These are phyloP conservation scores for Spisula solida DNA, from an alignment of 2,888 invertebrate species.

Conservation along the genomic window DNA sequence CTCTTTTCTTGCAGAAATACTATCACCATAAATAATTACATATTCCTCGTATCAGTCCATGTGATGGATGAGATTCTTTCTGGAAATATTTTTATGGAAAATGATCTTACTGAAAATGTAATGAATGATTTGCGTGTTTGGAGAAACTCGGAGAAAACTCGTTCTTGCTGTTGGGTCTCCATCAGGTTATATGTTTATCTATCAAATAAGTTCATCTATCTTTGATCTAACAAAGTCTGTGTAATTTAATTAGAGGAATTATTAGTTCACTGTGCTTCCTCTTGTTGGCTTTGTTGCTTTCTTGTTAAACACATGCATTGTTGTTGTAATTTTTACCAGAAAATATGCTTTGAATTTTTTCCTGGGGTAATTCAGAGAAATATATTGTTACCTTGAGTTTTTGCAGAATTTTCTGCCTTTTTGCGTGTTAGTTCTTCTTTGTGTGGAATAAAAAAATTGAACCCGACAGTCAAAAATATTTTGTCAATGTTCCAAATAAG, in stretches of 20 bases:
- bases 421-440: not conserved
- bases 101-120: not conserved
- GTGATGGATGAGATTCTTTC: not conserved
- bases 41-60: not conserved
- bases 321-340: not conserved
- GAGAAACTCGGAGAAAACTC: no score
- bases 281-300: not conserved
- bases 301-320: not conserved
- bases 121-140: not conserved
- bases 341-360: not conserved
- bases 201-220: not conserved
- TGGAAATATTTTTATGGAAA: slow-evolving; percentile 1
- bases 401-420: not conserved
- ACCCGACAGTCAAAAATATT: no score
- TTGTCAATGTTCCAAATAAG: no score
- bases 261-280: not conserved
- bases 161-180: not conserved
- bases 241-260: not conserved
- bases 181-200: not conserved
- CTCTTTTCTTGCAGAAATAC: not conserved
- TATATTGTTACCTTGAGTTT: not conserved
- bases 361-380: not conserved
- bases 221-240: not conserved
- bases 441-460: not conserved
- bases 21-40: not conserved